Base-by-base conservation (phyloP, 2,797 vertebrate genomes). In the Xiphorhynchus erythropygius region DNA sequence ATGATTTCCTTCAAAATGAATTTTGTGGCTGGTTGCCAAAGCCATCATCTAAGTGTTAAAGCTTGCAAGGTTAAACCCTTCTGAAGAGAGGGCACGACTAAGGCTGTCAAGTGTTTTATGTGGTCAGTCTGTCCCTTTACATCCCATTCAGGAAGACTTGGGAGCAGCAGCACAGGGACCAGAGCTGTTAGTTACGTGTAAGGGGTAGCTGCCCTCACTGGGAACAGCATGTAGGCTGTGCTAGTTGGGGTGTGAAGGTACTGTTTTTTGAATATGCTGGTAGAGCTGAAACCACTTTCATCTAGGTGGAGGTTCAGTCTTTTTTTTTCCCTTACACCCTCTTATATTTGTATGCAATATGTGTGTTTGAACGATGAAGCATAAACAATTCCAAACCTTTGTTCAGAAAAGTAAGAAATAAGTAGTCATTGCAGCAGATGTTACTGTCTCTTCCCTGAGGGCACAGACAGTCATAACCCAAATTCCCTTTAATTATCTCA, bases 251-350 rank as follows among this genome's bases (percentile, higher is more conserved):
- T 35, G 21, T 42, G 37, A 87, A 70, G 46, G 60, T 41, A 27
- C 32, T 67, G 28, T 0, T 3, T 87, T 89, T 52, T 52, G 68
- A 71, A 49, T 87, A 49, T 71, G 80, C 91, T 95, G 27, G 33
- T 89, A 91, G 94, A 37, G 0, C 70, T 74, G 81, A 96, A 95
- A 88, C 89, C 7, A 1, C 96, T 98, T 97, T 97, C 94, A 97
- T 97, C 97, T 97, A 75, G 7, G 59, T 95, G 94, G 96, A 96
- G 35, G 94, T 96, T 97, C 86, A 62, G 13, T 84, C 76, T 85
- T 90, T 86, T 90, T 85, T 49, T 95, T 91, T 49, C 3, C 9
- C 39, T 74, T 91, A 50, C 12, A 41, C 62, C 57, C 94, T 94
- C 73, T 93, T 94, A 17, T 95, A 85, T 95, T 94, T 96, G 68